These are phyloP conservation scores for Heterotis niloticus DNA, from an alignment of 2,113 vertebrate genomes.

Conservation along the genomic window DNA sequence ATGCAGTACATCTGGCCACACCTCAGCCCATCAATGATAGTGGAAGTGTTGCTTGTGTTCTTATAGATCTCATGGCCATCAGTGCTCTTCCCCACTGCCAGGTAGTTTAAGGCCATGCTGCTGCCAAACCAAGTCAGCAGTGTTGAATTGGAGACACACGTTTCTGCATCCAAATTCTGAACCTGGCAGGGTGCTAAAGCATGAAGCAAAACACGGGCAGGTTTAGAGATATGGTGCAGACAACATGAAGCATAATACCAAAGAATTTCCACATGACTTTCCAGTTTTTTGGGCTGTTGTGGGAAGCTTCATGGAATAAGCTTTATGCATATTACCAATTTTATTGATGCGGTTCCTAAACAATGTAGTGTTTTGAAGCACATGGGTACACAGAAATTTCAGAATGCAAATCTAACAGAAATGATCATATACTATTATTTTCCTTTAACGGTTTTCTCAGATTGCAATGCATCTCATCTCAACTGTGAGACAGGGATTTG, in stretches of 20 bases:
- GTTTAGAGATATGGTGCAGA: not conserved
- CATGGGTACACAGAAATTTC: too few relatives aligned
- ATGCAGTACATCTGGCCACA: constrained; percentile 63
- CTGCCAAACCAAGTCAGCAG: constrained; percentile 58
- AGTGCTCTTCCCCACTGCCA: constrained; percentile 39
- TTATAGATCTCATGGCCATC: constrained; percentile 44
- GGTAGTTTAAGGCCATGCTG: constrained; percentile 52
- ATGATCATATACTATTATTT: not conserved
- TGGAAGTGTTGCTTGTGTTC: constrained; percentile 50
- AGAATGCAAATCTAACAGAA: not conserved
- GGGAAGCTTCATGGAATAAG: not conserved
- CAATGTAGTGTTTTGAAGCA: too few relatives aligned
- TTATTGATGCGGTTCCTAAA: not conserved
- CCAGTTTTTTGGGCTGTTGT: too few relatives aligned
- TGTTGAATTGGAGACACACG: constrained; percentile 52
- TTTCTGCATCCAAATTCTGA: constrained; percentile 46
- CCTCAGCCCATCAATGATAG: constrained; percentile 47
- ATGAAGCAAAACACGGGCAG: not conserved
- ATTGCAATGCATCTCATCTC: not conserved
- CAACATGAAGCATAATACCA: not conserved
- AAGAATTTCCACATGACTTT: not conserved
- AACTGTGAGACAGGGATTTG: not conserved
- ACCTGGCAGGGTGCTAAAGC: constrained; percentile 59
- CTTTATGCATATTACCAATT: not conserved
- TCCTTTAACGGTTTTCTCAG: not conserved